Evolutionary conservation across 37 sponge, comb jelly and placozoan species (phyloP).

Genomic region (Ephydatia muelleri): DNA sequence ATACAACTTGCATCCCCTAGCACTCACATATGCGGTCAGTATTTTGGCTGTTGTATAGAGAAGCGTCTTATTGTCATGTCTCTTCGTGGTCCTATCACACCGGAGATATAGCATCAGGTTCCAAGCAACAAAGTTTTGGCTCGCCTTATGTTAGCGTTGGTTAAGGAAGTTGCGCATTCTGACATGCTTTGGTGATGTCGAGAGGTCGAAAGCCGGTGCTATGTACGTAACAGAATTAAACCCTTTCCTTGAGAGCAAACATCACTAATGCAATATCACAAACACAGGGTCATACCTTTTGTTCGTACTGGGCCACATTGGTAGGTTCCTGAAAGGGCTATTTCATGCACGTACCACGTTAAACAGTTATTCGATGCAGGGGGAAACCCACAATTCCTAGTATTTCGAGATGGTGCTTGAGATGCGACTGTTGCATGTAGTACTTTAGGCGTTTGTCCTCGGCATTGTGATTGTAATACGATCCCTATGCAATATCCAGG

Average conservation of each 20-base stretch:
- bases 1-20: too few species aligned
- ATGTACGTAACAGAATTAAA: too few species aligned
- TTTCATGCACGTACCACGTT: too few species aligned
- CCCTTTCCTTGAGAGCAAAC: too few species aligned
- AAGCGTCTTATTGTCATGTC: background rate
- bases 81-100: background rate
- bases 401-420: constrained; percentile 13
- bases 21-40: background rate
- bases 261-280: background rate
- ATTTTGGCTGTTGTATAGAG: background rate
- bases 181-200: background rate
- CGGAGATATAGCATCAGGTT: background rate
- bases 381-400: constrained; percentile 15
- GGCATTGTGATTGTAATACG: constrained; percentile 25
- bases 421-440: constrained; percentile 16
- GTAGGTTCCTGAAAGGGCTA: background rate
- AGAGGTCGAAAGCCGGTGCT: too few species aligned
- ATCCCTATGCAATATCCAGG: background rate
- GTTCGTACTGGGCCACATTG: background rate
- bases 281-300: constrained; percentile 4
- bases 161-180: background rate
- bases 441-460: constrained; percentile 30
- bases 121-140: too few species aligned
- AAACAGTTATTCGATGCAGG: too few species aligned
- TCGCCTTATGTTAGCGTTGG: background rate